Conservation (phyloP, 2,888 invertebrate genomes). For the Polymixis flavicincta region DNA sequence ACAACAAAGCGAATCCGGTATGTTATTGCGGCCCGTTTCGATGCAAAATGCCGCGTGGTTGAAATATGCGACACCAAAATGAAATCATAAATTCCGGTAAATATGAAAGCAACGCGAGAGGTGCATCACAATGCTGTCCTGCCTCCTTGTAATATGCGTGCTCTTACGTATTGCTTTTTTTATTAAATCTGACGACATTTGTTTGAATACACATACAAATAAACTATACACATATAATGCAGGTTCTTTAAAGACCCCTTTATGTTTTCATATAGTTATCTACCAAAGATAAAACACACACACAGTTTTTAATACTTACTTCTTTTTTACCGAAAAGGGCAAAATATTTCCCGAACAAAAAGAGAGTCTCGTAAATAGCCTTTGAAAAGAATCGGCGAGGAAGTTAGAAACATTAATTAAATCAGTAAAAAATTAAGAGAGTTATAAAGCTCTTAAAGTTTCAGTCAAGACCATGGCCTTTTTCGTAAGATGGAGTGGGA, state of each 20-base stretch:
- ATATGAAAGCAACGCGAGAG: constrained; percentile 76
- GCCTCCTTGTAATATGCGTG: constrained; percentile 57
- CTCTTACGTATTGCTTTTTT: constrained; percentile 44
- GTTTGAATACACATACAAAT: constrained; percentile 13
- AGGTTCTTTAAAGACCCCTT: not conserved
- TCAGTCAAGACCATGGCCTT: constrained; percentile 42
- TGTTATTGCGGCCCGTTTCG: constrained; percentile 81
- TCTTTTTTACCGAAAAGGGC: not conserved
- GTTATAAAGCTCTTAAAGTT: constrained; percentile 56
- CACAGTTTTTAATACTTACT: not conserved
- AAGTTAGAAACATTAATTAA: constrained; percentile 56
- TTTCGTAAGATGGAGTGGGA: constrained; percentile 19
- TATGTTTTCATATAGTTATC: not conserved
- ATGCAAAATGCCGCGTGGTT: constrained; percentile 83
- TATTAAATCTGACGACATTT: constrained; percentile 47
- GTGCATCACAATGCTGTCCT: constrained; percentile 71
- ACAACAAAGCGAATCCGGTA: constrained; percentile 77
- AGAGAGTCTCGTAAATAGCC: constrained; percentile 22
- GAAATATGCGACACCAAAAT: constrained; percentile 87
- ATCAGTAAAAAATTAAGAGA: constrained; percentile 55
- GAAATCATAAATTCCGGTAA: constrained; percentile 88
- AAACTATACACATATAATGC: not conserved
- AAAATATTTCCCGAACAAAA: constrained; percentile 25
- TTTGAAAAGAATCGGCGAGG: constrained; percentile 44
- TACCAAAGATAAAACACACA: not conserved